Evolutionary conservation across 2,113 vertebrate genomes (phyloP).

Genomic region (Mandrillus leucophaeus): DNA sequence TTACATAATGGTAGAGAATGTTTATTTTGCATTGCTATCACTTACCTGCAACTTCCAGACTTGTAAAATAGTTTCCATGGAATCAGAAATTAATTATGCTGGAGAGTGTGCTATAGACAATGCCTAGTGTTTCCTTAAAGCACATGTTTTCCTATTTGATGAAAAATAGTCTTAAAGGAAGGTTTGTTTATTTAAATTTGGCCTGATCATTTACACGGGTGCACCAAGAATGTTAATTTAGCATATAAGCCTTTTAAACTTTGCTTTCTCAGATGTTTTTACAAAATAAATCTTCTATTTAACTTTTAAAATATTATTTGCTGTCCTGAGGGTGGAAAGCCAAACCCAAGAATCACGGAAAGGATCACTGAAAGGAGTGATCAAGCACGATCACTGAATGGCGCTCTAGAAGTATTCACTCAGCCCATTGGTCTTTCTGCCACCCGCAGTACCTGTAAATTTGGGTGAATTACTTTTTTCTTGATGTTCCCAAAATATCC

Average conservation of each 20-base stretch:
- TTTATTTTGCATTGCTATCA: not conserved
- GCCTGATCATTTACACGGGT: not conserved
- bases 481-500: not conserved
- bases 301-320: not conserved
- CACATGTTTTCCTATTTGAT: not conserved
- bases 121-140: not conserved
- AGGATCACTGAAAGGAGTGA: no score
- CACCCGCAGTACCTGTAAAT: not conserved
- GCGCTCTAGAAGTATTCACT: no score
- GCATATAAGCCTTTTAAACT: not conserved
- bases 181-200: not conserved
- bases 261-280: not conserved
- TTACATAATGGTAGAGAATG: not conserved
- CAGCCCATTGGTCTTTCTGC: not conserved
- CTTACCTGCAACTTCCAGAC: not conserved
- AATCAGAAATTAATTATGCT: not conserved
- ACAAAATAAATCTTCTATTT: not conserved
- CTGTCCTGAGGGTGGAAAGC: not conserved
- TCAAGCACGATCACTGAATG: no score
- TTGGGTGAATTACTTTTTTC: slow-evolving; percentile 1
- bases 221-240: not conserved
- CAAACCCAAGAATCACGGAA: not conserved
- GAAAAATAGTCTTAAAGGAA: not conserved
- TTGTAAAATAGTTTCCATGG: not conserved
- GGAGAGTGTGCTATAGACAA: not conserved